Conservation (phyloP, 2,888 invertebrate genomes). For the Drosophila demipolita region DNA sequence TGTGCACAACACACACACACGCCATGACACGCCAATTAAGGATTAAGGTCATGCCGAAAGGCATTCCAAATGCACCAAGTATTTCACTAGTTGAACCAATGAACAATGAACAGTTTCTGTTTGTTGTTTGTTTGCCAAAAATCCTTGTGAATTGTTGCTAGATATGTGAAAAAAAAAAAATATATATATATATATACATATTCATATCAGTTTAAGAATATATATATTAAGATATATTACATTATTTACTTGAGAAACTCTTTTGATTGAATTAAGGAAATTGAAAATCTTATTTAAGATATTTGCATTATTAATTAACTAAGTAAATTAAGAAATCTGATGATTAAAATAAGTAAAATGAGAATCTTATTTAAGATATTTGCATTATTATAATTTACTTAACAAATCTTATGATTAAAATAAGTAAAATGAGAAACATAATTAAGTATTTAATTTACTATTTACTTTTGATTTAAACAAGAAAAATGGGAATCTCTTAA, state of each 20-base stretch:
- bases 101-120: background rate
- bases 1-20: conserved; percentile 7
- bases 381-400: background rate
- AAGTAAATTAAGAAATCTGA: no score
- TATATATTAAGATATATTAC: no score
- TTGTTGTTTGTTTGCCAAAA: background rate
- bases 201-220: no score
- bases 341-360: no score
- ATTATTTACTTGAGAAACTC: no score
- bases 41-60: conserved; percentile 24
- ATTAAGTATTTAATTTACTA: background rate
- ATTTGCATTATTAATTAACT: no score
- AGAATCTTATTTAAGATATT: background rate
- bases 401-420: background rate
- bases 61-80: background rate
- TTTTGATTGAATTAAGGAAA: no score
- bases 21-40: background rate
- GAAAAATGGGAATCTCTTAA: background rate
- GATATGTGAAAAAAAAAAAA: background rate
- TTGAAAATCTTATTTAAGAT: no score
- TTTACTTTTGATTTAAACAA: rapidly evolving
- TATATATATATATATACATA: background rate
- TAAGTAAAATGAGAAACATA: background rate
- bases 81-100: background rate
- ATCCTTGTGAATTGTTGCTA: background rate